Conservation (phyloP, 2,888 invertebrate species). For the Drosophila flavopinicola region DNA sequence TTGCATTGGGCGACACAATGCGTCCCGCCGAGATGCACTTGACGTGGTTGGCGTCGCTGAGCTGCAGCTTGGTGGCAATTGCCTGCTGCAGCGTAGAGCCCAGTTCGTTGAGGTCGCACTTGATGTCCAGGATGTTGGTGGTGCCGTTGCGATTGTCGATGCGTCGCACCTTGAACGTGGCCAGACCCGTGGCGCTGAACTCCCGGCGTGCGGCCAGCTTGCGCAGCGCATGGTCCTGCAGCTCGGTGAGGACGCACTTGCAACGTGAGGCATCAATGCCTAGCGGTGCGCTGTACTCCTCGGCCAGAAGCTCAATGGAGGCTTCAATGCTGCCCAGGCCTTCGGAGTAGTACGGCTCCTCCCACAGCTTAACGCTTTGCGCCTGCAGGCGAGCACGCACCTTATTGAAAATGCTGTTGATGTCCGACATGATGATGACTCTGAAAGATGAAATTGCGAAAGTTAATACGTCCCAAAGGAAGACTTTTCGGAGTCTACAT, state of each 20-base stretch:
- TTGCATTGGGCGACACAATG: slow-evolving; percentile 86
- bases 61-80: slow-evolving; percentile 85
- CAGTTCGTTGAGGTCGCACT: slow-evolving; percentile 85
- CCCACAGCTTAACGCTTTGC: slow-evolving; percentile 90
- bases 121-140: slow-evolving; percentile 86
- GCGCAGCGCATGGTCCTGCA: slow-evolving; percentile 86
- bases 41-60: slow-evolving; percentile 84
- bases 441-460: too few relatives aligned
- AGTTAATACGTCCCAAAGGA: too few relatives aligned
- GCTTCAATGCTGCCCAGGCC: slow-evolving; percentile 84
- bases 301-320: slow-evolving; percentile 77
- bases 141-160: slow-evolving; percentile 85
- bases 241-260: slow-evolving; percentile 41
- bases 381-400: slow-evolving; percentile 88
- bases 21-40: slow-evolving; percentile 89
- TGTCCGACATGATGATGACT: too few relatives aligned
- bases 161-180: slow-evolving; percentile 89
- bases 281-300: slow-evolving; percentile 87
- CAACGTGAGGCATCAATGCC: slow-evolving; percentile 80
- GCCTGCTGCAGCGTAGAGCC: slow-evolving; percentile 86
- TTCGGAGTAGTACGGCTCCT: slow-evolving; percentile 88
- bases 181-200: slow-evolving; percentile 88
- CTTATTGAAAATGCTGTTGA: too few relatives aligned
- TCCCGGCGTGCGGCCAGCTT: slow-evolving; percentile 89
- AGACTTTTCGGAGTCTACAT: too few relatives aligned